Evolutionary conservation across 2,113 vertebrate genomes (phyloP).

Genomic region (Corythornis vintsioides): DNA sequence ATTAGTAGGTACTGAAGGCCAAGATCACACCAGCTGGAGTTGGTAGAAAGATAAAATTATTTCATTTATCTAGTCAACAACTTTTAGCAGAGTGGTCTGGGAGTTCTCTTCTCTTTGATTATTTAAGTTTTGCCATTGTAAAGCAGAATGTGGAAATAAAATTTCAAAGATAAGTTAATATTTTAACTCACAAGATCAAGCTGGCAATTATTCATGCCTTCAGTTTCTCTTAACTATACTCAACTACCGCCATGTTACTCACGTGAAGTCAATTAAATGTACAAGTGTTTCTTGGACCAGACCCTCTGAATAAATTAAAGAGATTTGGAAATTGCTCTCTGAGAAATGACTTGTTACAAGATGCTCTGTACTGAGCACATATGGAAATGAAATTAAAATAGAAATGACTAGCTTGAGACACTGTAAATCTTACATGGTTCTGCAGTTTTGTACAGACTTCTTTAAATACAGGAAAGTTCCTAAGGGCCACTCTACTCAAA

Average conservation of each 20-base stretch:
- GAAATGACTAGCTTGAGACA: conserved; percentile 5
- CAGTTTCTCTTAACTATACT: conserved; percentile 27
- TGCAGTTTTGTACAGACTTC: neutral
- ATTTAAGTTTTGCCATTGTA: conserved; percentile 10
- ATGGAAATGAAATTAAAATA: conserved; percentile 57
- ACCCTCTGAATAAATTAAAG: conserved; percentile 28
- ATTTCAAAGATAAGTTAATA: conserved; percentile 38
- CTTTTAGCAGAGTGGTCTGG: conserved; percentile 38
- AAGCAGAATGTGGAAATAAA: conserved; percentile 31
- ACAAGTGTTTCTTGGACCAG: conserved; percentile 40
- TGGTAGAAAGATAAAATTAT: conserved; percentile 44
- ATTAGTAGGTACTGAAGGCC: conserved; percentile 73
- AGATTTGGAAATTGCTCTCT: conserved; percentile 18
- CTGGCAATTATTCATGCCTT: conserved; percentile 42
- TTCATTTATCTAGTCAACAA: conserved; percentile 64
- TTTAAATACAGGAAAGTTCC: neutral
- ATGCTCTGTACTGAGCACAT: conserved; percentile 18
- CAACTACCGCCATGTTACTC: conserved; percentile 10
- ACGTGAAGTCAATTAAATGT: conserved; percentile 46
- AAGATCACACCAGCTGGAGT: conserved; percentile 71
- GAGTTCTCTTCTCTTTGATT: neutral
- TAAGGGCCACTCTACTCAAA: neutral
- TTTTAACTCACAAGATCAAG: neutral
- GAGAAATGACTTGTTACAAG: conserved; percentile 37
- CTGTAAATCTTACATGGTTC: neutral